These are phyloP conservation scores for Neolamprologus tretocephalus DNA, from an alignment of 2,113 vertebrate species.

Conservation along the genomic window DNA sequence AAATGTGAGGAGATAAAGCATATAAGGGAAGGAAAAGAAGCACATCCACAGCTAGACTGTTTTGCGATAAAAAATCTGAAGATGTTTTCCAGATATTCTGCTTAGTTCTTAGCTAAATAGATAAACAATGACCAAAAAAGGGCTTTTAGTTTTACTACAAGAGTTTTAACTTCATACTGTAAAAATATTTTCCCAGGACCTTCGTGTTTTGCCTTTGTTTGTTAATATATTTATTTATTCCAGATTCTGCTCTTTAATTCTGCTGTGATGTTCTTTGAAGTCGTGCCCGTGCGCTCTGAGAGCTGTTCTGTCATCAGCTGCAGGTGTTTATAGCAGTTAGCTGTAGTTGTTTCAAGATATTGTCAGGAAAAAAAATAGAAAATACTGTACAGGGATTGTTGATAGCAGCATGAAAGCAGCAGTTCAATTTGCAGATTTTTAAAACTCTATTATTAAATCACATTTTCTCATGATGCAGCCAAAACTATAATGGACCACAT, in stretches of 20 bases:
- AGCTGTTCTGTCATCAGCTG: background rate
- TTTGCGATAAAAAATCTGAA: background rate
- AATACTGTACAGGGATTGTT: background rate
- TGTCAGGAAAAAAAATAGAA: background rate
- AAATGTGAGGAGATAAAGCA: background rate
- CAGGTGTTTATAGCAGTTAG: background rate
- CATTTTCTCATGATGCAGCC: background rate
- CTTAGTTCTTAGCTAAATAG: background rate
- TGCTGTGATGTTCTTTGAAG: background rate
- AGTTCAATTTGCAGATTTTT: background rate
- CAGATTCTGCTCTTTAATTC: background rate
- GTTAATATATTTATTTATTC: background rate
- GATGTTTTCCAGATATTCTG: background rate
- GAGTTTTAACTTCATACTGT: background rate
- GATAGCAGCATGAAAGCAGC: background rate
- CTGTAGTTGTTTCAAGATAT: background rate
- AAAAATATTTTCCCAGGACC: background rate
- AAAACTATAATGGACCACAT: background rate
- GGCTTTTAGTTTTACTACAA: background rate
- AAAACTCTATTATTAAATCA: accelerated
- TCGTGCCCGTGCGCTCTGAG: background rate
- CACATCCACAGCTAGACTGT: background rate
- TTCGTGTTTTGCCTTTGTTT: background rate
- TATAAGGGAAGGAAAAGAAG: background rate
- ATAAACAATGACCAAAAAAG: background rate